Evolutionary conservation across 2,888 invertebrate genomes (phyloP).

Genomic region (Harpalus rubripes): DNA sequence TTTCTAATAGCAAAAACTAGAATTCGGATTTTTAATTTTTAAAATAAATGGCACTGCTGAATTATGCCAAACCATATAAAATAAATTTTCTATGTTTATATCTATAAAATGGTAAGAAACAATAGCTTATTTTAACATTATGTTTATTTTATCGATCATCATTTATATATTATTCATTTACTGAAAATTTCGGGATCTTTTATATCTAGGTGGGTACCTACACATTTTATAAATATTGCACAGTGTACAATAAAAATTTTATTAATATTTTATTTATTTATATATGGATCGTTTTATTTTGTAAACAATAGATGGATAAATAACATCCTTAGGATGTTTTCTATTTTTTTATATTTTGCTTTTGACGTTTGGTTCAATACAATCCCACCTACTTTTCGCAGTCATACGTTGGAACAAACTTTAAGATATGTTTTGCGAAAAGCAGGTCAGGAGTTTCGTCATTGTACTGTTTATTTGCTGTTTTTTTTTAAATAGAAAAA

Average conservation of each 20-base stretch:
- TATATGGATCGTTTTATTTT: slow-evolving; percentile 53
- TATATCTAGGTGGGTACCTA: slow-evolving; percentile 49
- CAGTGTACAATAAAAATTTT: slow-evolving; percentile 21
- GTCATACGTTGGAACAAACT: slow-evolving; percentile 9
- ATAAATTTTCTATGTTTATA: background rate
- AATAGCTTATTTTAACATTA: background rate
- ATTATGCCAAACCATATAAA: slow-evolving; percentile 9
- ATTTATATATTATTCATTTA: slow-evolving; percentile 39
- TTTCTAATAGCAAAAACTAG: slow-evolving; percentile 45
- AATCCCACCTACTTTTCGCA: slow-evolving; percentile 58
- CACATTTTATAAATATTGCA: slow-evolving; percentile 46
- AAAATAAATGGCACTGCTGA: background rate
- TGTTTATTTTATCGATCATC: slow-evolving; percentile 28
- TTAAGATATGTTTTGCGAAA: slow-evolving; percentile 58
- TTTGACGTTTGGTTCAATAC: slow-evolving; percentile 54
- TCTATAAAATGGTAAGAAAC: background rate
- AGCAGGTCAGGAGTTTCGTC: slow-evolving; percentile 41
- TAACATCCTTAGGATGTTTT: slow-evolving; percentile 55
- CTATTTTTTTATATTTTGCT: slow-evolving; percentile 26
- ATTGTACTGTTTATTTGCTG: background rate
- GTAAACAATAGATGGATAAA: slow-evolving; percentile 44
- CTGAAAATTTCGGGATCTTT: slow-evolving; percentile 50
- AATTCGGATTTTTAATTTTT: slow-evolving; percentile 25
- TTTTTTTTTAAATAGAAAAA: background rate
- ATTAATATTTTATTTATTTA: slow-evolving; percentile 26